Base-by-base conservation (phyloP, 2,888 invertebrate species). In the Thera obeliscata region DNA sequence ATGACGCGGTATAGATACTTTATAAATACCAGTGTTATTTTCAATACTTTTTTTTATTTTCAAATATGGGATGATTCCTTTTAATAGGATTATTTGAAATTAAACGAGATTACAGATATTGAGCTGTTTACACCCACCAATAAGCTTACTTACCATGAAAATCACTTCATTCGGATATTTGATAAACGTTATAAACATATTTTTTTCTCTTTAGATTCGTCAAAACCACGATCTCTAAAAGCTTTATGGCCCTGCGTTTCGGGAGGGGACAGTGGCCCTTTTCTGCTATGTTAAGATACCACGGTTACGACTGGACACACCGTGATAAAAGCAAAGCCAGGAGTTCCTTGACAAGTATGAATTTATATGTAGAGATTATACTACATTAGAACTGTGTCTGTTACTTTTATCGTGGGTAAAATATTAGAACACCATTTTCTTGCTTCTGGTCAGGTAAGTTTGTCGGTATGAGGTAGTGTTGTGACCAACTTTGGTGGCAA, bases 221-320 rank as follows among this genome's bases (percentile, higher is more conserved):
- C 33, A 33, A 38, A 22, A 61, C 36, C 43, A 33, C 57, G 57
- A 46, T 11, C n/a, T 38, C 12, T 22, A 41, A 33, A 35, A 38
- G n/a, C 52, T 46, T 36, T 54, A 46, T 12, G 55, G 57, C 43
- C 57, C 43, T 64, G 54, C 54, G 36, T 22, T 77, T 78, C 80
- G 88, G 87, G 85, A 81, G 86, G 88, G 88, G 87, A 85, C 86
- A 84, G 78, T 79, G 81, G 79, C 87, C 89, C 90, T 89, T 89
- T 87, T 89, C 88, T 87, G 88, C 88, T 88, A 84, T 41, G 69
- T 61, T 66, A 74, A 76, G 83, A 83, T 87, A 87, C 87, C 81
- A 85, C 77, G 80, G 80, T 79, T 86, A 86, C 86, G 84, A 80
- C 87, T 86, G 85, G 84, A 83, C 83, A 79, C 71, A 79, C 71